These are phyloP conservation scores for Phania funesta DNA, from an alignment of 2,888 invertebrate genomes.

Conservation along the genomic window DNA sequence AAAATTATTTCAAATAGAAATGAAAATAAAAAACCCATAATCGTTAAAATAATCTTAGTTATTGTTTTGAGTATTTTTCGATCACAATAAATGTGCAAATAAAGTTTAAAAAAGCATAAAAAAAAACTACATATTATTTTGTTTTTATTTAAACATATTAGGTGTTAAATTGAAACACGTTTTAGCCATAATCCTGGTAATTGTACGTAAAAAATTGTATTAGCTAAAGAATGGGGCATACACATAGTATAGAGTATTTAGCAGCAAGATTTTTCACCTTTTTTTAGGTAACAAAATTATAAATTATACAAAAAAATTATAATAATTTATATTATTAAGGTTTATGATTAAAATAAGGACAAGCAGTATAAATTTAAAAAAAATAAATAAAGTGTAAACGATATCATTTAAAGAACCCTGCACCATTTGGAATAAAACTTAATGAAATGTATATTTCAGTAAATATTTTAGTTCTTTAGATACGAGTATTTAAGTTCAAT, in stretches of 20 bases:
- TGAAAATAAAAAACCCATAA: slow-evolving; percentile 24
- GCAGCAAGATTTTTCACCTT: slow-evolving; percentile 54
- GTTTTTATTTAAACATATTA: slow-evolving; percentile 38
- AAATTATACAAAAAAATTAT: slow-evolving; percentile 26
- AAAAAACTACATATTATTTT: slow-evolving; percentile 10
- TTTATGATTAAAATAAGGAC: slow-evolving; percentile 25
- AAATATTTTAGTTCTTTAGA: too few species aligned
- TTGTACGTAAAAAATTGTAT: slow-evolving; percentile 47
- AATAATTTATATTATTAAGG: background rate
- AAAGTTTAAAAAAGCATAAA: slow-evolving; percentile 32
- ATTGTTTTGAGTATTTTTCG: slow-evolving; percentile 66
- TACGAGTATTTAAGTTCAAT: too few species aligned
- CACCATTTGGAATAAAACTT: slow-evolving; percentile 1
- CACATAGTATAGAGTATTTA: background rate
- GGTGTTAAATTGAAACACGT: slow-evolving; percentile 58
- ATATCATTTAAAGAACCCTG: background rate
- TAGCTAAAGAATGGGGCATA: slow-evolving; percentile 1
- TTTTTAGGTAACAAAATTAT: background rate
- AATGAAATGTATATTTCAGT: too few species aligned
- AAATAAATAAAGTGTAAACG: background rate
- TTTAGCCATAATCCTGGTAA: slow-evolving; percentile 52
- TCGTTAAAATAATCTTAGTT: slow-evolving; percentile 62
- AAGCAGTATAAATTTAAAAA: slow-evolving; percentile 22
- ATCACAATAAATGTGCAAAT: slow-evolving; percentile 63
- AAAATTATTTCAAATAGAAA: slow-evolving; percentile 51